phyloP scores from a whole-genome alignment of 92 coral and sea anemone species.

The Phenganax subtilis region DNA sequence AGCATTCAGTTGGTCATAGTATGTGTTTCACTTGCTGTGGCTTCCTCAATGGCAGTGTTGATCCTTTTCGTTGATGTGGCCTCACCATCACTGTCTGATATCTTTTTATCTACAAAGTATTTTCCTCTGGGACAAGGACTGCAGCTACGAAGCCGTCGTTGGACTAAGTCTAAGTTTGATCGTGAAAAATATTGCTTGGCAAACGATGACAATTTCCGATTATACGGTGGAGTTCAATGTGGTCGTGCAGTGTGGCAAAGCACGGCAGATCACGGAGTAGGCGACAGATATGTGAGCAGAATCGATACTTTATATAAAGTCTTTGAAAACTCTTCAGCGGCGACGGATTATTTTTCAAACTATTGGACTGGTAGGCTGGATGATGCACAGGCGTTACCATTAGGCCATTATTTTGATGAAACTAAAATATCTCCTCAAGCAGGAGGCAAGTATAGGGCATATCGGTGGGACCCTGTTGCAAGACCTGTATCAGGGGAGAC shows the following conservation, averaged over 20 bases:
- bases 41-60: conserved; percentile 76
- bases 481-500: conserved; percentile 29
- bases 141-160: conserved; percentile 77
- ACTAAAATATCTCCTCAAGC: conserved; percentile 88
- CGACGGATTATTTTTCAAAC: conserved; percentile 63
- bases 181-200: conserved; percentile 65
- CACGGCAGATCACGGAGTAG: conserved; percentile 74
- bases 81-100: conserved; percentile 89
- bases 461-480: conserved; percentile 81
- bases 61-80: conserved; percentile 92
- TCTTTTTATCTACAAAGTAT: conserved; percentile 82
- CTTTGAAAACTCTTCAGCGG: conserved; percentile 72
- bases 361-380: conserved; percentile 84
- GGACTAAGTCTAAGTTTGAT: conserved; percentile 88
- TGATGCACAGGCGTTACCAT: conserved; percentile 69
- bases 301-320: conserved; percentile 83
- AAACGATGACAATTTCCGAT: conserved; percentile 77
- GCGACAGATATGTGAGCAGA: conserved; percentile 91
- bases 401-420: conserved; percentile 80
- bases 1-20: conserved; percentile 86
- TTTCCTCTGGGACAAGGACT: conserved; percentile 96
- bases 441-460: conserved; percentile 79
- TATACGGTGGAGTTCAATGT: conserved; percentile 79
- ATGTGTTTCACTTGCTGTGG: conserved; percentile 91
- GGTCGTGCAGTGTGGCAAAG: conserved; percentile 98